These are phyloP conservation scores for Pseudomyrmex pallidus DNA, from an alignment of 1,140 invertebrate species.

Conservation along the genomic window DNA sequence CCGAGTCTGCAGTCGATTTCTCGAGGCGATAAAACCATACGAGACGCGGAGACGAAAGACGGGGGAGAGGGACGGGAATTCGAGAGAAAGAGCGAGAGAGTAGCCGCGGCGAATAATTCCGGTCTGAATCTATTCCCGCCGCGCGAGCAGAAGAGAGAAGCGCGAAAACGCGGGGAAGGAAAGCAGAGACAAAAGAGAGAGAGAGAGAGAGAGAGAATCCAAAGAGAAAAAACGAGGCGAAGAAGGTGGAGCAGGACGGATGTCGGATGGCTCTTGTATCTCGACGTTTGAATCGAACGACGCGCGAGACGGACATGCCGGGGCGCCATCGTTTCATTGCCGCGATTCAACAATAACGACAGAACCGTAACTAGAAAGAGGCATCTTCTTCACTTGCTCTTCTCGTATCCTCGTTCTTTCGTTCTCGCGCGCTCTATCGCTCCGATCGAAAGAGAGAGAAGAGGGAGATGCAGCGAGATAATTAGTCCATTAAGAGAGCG, in stretches of 20 bases:
- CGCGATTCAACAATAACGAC: slow-evolving; percentile 66
- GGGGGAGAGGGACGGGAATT: neutral
- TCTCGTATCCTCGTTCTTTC: slow-evolving; percentile 2
- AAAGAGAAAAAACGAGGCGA: slow-evolving; percentile 14
- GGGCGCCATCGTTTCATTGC: slow-evolving; percentile 46
- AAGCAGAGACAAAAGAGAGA: neutral
- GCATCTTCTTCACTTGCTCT: slow-evolving; percentile 6
- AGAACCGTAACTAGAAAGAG: slow-evolving; percentile 63
- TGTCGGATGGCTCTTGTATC: slow-evolving; percentile 62
- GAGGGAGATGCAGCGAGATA: slow-evolving; percentile 32
- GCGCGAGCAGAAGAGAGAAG: neutral
- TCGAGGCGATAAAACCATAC: slow-evolving; percentile 71
- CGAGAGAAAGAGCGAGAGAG: slow-evolving; percentile 32
- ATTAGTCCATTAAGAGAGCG: slow-evolving; percentile 35
- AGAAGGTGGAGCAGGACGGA: slow-evolving; percentile 29
- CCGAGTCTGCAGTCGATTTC: slow-evolving; percentile 73
- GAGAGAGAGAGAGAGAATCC: slow-evolving; percentile 1
- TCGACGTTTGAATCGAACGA: slow-evolving; percentile 75
- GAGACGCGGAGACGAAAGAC: slow-evolving; percentile 49
- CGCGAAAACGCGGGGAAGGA: slow-evolving; percentile 6
- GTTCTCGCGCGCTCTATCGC: slow-evolving; percentile 4
- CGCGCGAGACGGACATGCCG: slow-evolving; percentile 58
- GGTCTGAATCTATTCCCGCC: slow-evolving; percentile 65
- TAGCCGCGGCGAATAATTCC: slow-evolving; percentile 69
- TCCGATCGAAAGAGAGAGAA: slow-evolving; percentile 8